phyloP scores from a whole-genome alignment of 1,140 invertebrate species.

The Melanaphis sacchari region DNA sequence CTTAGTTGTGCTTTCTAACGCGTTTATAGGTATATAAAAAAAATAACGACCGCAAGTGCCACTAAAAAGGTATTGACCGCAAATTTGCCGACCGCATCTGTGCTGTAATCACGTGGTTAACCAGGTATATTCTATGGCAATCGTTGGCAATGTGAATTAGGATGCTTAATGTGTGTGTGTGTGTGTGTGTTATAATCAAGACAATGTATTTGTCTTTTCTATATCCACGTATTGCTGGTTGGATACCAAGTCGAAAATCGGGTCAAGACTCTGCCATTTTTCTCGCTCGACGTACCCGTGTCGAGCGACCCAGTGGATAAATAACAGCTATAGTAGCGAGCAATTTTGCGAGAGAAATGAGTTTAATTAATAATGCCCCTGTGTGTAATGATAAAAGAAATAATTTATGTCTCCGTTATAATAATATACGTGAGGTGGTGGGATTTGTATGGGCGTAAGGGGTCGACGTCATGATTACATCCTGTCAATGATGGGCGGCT shows the following conservation, averaged over 20 bases:
- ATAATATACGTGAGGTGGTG: conserved; percentile 34
- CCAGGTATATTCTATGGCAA: neutral
- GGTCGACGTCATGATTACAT: conserved; percentile 45
- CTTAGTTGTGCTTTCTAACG: too few species aligned
- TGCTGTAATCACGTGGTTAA: too few species aligned
- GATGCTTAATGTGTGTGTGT: neutral
- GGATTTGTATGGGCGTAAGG: conserved; percentile 39
- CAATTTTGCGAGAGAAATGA: conserved; percentile 49
- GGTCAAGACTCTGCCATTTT: neutral
- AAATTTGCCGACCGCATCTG: too few species aligned
- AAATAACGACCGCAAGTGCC: too few species aligned
- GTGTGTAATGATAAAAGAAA: conserved; percentile 57
- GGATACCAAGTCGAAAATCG: neutral
- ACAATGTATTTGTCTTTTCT: neutral
- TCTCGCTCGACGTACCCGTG: neutral
- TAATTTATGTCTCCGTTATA: conserved; percentile 53
- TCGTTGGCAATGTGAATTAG: neutral
- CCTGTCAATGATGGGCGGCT: conserved; percentile 8
- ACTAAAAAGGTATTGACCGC: too few species aligned
- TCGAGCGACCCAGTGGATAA: neutral
- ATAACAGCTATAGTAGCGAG: neutral
- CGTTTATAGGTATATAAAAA: too few species aligned
- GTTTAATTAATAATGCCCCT: conserved; percentile 50
- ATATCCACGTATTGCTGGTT: neutral
- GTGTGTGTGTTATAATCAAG: neutral